Evolutionary conservation across 2,888 invertebrate species (phyloP), one percentile per base, ranked within the genome.

Genomic region (Brassicogethes aeneus): DNA sequence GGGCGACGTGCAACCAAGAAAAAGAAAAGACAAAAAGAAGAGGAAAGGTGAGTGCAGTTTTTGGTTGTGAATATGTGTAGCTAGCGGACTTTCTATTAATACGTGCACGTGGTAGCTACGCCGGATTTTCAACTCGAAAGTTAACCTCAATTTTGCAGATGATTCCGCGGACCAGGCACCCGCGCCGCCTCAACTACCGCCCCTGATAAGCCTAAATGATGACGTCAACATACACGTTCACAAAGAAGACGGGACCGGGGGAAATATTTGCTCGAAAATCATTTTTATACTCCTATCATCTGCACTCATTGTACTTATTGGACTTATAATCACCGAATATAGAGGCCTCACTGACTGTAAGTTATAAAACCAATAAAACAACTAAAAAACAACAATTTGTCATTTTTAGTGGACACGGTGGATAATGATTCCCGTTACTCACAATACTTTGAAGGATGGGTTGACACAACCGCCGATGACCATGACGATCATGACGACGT

Each of bases 1-100:
- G 66, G 86, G 86, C 57, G 88, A 89, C 72, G 83, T 85, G 57
- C 88, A 88, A 69, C 85, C 86, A 62, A 81, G 85, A 62, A 88
- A 85, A 70, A 82, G 88, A 57, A 87, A 85, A 71, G 87, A 88
- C 66, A 89, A 86, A 69, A 78, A 78, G 66, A 80, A 78, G 65
- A 85, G 80, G 70, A 88, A 84, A 79, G 85, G 88, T 87, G 76
- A 70, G 60, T 32, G 5, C 3, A 32, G 52, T 37, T 37, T 42
- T 43, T 37, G 33, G 15, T 41, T 41, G 16, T 35, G 40, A 8
- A 47, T 56, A 57, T 57, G 53, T 60, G 55, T 59, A 53, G 53
- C 42, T 41, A 40, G 50, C 43, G 44, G 42, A 46, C 43, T 36
- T 33, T 47, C 53, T 55, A 55, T 56, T 54, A 53, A 50, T 54